Base-by-base conservation (phyloP, 1,140 invertebrate genomes). In the Holotrichia oblita region DNA sequence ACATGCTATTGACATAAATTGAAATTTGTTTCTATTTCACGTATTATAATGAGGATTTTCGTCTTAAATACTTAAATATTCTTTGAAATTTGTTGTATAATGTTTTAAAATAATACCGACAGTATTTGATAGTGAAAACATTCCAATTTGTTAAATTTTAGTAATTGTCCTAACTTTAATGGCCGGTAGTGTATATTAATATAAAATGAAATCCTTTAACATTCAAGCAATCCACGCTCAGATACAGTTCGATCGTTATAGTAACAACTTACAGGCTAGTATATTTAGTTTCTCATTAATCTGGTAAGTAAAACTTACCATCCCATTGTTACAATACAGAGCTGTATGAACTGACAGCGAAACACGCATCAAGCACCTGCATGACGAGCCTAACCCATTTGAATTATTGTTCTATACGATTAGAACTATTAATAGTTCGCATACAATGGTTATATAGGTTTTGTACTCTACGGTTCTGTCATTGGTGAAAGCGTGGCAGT, bases 371-470 rank as follows among this genome's bases (percentile, higher is more conserved):
- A 78, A 80, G 75, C 79, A 80, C 77, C 77, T 80, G 79, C 76
- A 75, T 76, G 77, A 61, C 73, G 77, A 73, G 73, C 73, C 73
- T 40, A 74, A n/a, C 73, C 79, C 73, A 61, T 78, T 78, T 78
- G 79, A 78, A 80, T 77, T 74, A 77, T 80, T 75, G 41, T 69
- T 77, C 61, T 77, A 76, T 78, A 75, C 77, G 77, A 78, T 80
- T 80, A 76, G 79, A 77, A 55, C 78, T 80, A 80, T 80, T 80
- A 80, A 80, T 80, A 78, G 79, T 80, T 77, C 73, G 76, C 79
- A 80, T 80, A 80, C 79, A 80, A 80, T 80, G 72, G 61, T 24
- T 55, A 79, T 76, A 34, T 34, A 34, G 78, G 74, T 64, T 79
- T 76, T 74, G 73, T 74, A 20, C 14, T 48, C 24, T 77, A 22